Base-by-base conservation (phyloP, 2,888 invertebrate genomes). In the Steinernema scapterisci region DNA sequence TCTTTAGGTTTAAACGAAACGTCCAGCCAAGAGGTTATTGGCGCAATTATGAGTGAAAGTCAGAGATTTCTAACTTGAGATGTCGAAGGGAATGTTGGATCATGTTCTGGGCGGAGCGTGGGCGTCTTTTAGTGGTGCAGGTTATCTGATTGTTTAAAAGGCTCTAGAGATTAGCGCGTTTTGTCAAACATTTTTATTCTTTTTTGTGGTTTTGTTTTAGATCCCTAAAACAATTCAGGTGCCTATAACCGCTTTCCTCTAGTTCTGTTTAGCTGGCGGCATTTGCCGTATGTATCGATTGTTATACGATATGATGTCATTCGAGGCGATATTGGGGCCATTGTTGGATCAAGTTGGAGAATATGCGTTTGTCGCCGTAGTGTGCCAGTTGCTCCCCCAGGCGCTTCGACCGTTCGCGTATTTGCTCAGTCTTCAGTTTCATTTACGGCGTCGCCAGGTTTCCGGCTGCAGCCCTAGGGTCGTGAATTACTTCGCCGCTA, bases 241-340 rank as follows among this genome's bases (percentile, higher is more conserved):
- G 63, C 31, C 31, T 63, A 63, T 27, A 27, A 16, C 63, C 63
- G 54, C 54, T 54, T 6, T 19, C 54, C 21, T 54, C 54, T 16
- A 25, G 2, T 27, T 63, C 63, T 63, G 63, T 63, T 63, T 63
- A 63, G 63, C 63, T 25, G 27, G 31, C 9, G 31, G 63, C 63
- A 31, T 31, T 63, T 25, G 63, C 63, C 27, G 63, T 63, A 63
- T 63, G 63, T 63, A 63, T 63, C n/a, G 63, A 63, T 63, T 63
- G 63, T 63, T 63, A 63, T 63, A 63, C 63, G 63, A 63, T 63
- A 63, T 63, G 63, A 63, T 63, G 63, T 63, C 63, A 63, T 63
- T 63, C 63, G 63, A 63, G 63, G 63, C 63, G 63, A 63, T 63
- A 63, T 63, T 63, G 63, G 63, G 31, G 31, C 63, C 63, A 63